Conservation (phyloP, 2,113 vertebrate species). For the Centropus unirufus region DNA sequence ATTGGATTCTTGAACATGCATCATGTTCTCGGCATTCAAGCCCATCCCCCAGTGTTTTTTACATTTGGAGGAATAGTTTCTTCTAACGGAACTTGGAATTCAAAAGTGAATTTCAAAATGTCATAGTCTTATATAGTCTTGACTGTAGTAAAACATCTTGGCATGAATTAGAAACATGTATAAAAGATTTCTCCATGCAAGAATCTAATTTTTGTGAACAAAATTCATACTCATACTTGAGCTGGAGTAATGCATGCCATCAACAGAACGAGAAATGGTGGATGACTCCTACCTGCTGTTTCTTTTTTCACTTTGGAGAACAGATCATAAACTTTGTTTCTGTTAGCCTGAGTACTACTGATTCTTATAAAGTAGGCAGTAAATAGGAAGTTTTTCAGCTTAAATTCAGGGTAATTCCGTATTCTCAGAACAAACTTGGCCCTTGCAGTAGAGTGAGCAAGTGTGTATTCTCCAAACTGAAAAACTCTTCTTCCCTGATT, state of each 20-base stretch:
- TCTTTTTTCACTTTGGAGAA: background rate
- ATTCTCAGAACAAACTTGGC: background rate
- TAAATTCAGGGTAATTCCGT: background rate
- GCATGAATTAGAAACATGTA: background rate
- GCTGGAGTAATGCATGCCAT: background rate
- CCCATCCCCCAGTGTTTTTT: background rate
- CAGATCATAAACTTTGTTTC: accelerated
- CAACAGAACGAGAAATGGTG: background rate
- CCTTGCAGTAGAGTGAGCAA: background rate
- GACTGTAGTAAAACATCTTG: background rate
- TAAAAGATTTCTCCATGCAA: background rate
- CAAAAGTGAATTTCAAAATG: background rate
- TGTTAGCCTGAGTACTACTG: background rate
- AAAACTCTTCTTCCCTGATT: background rate
- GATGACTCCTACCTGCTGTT: background rate
- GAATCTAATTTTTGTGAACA: background rate
- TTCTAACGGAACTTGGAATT: background rate
- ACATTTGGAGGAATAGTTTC: background rate
- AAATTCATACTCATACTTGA: background rate
- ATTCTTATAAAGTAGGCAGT: background rate
- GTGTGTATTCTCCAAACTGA: background rate
- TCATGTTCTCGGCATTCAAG: background rate
- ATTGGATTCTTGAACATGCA: background rate
- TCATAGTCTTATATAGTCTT: background rate
- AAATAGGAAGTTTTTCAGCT: background rate